Evolutionary conservation across 2,113 vertebrate genomes (phyloP), one percentile per base, ranked within the genome.

Genomic region (Brachypteracias leptosomus): DNA sequence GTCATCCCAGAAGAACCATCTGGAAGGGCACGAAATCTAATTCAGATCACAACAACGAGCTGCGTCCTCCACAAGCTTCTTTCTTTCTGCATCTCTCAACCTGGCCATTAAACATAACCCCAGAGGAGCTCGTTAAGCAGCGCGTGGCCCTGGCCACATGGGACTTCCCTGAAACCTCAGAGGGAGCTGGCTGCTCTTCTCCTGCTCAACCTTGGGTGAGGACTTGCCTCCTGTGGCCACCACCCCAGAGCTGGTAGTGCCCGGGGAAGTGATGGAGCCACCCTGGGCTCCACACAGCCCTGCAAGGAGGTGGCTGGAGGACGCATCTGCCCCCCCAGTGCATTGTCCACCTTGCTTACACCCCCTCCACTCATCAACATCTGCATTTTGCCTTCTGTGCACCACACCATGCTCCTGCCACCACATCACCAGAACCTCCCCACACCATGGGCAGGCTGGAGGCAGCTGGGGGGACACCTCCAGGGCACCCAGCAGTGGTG

Each of bases 371-470:
- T 12, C 6, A 2, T 13, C 55, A 47, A 20, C 55, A 51, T 17
- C n/a, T 6, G 1, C 2, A 0, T 16, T 65, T 35, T 63, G 35
- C 59, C 77, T 44, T 33, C 66, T 5, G 22, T 9, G 59, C 62
- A 4, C 54, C 2, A 22, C 12, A 17, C 63, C 19, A 20, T 52
- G 47, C 68, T 28, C 16, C 63, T 22, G 4, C 25, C 31, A 13
- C 24, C 1, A 0, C 2, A 7, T 36, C 12, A 2, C 73, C 2
- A 2, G 49, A 38, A 13, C 62, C 36, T 58, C 49, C 36, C 38
- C 0, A 0, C 7, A 1, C 13, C 3, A 0, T 29, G 6, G 61
- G 13, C 33, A 7, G 29, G 46, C 29, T 42, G 3, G 59, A 20
- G 65, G 77, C 63, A 42, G 38, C 72, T 54, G 31, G 1, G 16